Conservation (phyloP, 2,797 vertebrate genomes). For the Karalla daura region DNA sequence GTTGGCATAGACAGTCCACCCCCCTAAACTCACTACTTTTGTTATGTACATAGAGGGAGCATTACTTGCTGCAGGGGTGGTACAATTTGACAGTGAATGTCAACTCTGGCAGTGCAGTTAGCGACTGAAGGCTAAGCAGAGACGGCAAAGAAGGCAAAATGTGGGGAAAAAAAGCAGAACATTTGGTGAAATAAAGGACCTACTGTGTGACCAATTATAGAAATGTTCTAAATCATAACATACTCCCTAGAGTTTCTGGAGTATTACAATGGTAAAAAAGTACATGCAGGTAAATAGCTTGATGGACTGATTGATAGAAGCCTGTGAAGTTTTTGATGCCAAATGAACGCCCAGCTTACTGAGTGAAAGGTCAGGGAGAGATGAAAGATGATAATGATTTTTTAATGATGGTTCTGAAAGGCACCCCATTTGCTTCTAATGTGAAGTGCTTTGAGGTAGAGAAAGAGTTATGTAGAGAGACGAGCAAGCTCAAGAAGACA, state of each 20-base stretch:
- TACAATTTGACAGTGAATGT: not conserved
- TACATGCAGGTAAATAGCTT: constrained; percentile 38
- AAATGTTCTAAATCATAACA: no score
- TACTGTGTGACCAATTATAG: no score
- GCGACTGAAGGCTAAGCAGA: not conserved
- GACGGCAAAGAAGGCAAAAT: no score
- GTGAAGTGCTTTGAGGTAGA: constrained; percentile 34
- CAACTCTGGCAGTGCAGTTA: not conserved
- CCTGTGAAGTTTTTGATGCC: constrained; percentile 58
- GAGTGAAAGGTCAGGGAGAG: constrained; percentile 78
- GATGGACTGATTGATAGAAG: constrained; percentile 67
- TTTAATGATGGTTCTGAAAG: constrained; percentile 79
- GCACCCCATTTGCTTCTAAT: constrained; percentile 69
- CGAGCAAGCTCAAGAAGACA: constrained; percentile 17
- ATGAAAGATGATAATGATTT: constrained; percentile 81
- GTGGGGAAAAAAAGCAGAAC: no score
- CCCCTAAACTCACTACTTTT: not conserved
- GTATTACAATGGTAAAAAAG: constrained; percentile 6
- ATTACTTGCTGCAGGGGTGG: not conserved
- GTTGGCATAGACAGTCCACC: not conserved
- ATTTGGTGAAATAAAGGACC: no score
- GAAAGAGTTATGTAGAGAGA: constrained; percentile 16
- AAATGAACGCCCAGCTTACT: constrained; percentile 64
- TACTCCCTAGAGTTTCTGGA: no score
- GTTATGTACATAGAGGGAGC: not conserved